Conservation (phyloP, 2,888 invertebrate species). For the Pammene fasciana region DNA sequence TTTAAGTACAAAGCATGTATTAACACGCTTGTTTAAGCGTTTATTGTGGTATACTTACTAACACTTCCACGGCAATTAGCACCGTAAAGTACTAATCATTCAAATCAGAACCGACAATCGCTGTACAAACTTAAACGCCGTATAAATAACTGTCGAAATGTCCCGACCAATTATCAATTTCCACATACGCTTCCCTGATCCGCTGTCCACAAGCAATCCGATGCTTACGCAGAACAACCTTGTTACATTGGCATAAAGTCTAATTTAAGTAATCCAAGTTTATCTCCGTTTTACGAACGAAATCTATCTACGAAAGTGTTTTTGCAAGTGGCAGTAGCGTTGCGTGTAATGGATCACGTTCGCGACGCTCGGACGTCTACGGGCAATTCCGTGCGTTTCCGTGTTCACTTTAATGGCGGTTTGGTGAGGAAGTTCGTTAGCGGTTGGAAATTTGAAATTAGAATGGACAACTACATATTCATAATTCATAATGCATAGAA, state of each 20-base stretch:
- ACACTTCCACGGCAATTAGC: neutral
- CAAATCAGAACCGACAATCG: constrained; percentile 12
- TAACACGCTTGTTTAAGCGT: neutral
- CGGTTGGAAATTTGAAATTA: constrained; percentile 17
- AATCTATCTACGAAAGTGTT: neutral
- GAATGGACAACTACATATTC: neutral
- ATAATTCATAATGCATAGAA: neutral
- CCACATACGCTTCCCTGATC: constrained; percentile 11
- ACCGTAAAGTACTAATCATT: neutral
- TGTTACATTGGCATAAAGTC: neutral
- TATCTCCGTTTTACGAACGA: neutral
- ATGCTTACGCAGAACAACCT: neutral
- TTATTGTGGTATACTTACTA: neutral
- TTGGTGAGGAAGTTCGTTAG: constrained; percentile 22
- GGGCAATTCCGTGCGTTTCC: constrained; percentile 16
- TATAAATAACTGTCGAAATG: constrained; percentile 15
- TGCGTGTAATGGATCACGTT: constrained; percentile 24
- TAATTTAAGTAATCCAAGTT: neutral
- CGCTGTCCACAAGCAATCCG: neutral
- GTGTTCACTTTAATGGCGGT: constrained; percentile 18
- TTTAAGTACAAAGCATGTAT: neutral
- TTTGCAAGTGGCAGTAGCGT: constrained; percentile 11
- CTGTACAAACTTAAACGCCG: neutral
- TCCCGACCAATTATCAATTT: constrained; percentile 15
- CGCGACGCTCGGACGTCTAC: constrained; percentile 6